These are phyloP conservation scores for Centropus unirufus DNA, from an alignment of 2,113 vertebrate genomes.

Conservation along the genomic window DNA sequence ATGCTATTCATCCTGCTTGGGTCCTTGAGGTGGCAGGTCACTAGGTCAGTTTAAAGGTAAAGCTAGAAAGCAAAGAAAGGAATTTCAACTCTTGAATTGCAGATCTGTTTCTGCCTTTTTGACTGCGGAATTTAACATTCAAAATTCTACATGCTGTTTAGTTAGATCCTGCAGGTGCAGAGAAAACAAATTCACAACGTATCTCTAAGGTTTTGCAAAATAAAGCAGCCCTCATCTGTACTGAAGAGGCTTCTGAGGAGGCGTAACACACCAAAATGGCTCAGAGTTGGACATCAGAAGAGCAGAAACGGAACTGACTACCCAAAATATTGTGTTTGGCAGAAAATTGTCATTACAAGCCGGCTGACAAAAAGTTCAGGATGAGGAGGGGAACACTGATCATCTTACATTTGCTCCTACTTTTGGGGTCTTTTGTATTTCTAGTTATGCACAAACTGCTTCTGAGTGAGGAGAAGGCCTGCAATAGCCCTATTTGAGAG, in stretches of 20 bases:
- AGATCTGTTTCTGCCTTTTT: neutral
- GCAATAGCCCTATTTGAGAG: neutral
- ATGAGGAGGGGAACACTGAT: neutral
- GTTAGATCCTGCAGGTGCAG: neutral
- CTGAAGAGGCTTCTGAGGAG: neutral
- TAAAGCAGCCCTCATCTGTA: neutral
- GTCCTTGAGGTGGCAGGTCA: neutral
- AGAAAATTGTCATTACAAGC: neutral
- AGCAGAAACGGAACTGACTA: neutral
- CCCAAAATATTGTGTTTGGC: no score
- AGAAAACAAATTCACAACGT: neutral
- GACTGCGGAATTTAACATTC: neutral
- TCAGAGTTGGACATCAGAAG: neutral
- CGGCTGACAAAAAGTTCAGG: neutral
- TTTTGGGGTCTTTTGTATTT: neutral
- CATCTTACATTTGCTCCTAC: neutral
- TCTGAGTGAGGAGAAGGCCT: neutral
- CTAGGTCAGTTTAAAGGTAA: neutral
- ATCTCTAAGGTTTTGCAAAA: neutral
- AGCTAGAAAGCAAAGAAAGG: neutral
- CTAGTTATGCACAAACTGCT: neutral
- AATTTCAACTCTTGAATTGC: neutral
- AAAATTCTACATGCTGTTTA: neutral
- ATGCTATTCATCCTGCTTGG: neutral
- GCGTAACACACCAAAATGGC: neutral